Base-by-base conservation (phyloP, 2,888 invertebrate genomes). In the Caenorhabditis imperialis region DNA sequence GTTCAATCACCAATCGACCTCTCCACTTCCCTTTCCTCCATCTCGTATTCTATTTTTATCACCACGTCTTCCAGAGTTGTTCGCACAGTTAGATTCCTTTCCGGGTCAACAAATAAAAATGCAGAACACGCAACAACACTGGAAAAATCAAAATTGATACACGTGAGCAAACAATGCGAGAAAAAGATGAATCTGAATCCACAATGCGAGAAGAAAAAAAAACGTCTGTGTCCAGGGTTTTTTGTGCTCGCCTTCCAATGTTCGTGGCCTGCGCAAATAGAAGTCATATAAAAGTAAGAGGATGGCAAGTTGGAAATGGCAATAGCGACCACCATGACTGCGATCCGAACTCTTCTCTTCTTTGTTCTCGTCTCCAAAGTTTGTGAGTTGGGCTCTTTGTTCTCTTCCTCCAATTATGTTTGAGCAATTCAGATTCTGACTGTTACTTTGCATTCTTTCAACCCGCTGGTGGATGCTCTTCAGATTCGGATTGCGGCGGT, bases 211-310 rank as follows among this genome's bases (percentile, higher is more conserved):
- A 51, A n/a, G n/a, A n/a, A n/a, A n/a, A n/a, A 57, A 42, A 61
- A 61, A 62, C 42, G 48, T 30, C 30, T 30, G 55, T 61, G 55
- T 71, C 62, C 62, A 71, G 44, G 22, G 25, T 71, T 71, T 62
- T 71, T 62, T 71, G 71, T 62, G 69, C 60, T 54, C 60, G 27
- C 47, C 44, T 61, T n/a, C 40, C 48, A 48, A 70, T 48, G 60
- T 70, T 61, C 70, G 48, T 54, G 57, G 62, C 62, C 73, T 73
- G 73, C 42, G 54, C 65, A 73, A 73, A 73, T 55, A 73, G 20
- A 48, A 54, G 47, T 44, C 55, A 40, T 73, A 73, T 73, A 73
- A 73, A 72, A 73, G 23, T 73, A 42, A 23, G 20, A 14, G 7
- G 45, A 54, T 44, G 54, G 33, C 57, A 65, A 58, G 54, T 73